Evolutionary conservation across 2,888 invertebrate genomes (phyloP).

Genomic region (Cryptocheilus praepositus): DNA sequence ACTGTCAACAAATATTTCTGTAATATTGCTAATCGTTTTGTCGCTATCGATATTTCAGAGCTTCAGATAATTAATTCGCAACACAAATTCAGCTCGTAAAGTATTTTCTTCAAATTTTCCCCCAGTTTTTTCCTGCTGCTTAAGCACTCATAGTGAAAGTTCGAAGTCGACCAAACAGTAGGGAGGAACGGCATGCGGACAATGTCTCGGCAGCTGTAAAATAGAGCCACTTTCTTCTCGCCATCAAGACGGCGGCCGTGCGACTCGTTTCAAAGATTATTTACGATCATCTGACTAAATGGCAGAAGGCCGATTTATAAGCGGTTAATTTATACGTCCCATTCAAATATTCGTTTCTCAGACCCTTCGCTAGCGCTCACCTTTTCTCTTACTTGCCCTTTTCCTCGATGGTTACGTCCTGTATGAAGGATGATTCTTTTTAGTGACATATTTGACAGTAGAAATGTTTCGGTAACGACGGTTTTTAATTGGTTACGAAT

Average conservation of each 20-base stretch:
- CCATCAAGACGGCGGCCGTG: constrained; percentile 14
- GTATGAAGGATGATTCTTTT: neutral
- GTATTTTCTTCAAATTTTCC: too few relatives aligned
- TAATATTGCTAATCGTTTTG: too few relatives aligned
- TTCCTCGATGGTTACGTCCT: neutral
- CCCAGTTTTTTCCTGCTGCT: neutral
- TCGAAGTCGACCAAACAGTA: constrained; percentile 3
- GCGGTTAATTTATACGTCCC: constrained; percentile 61
- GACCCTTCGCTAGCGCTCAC: too few relatives aligned
- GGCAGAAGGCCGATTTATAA: constrained; percentile 55
- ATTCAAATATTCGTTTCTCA: constrained; percentile 1
- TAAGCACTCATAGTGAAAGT: constrained; percentile 11
- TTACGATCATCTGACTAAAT: constrained; percentile 50
- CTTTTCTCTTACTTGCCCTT: neutral
- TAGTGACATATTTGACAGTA: neutral
- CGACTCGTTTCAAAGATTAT: constrained; percentile 49
- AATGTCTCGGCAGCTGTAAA: constrained; percentile 21
- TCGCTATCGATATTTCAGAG: too few relatives aligned
- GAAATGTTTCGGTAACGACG: too few relatives aligned
- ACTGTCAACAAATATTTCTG: too few relatives aligned
- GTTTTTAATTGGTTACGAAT: too few relatives aligned
- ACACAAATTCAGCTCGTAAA: too few relatives aligned
- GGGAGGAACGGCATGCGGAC: constrained; percentile 10
- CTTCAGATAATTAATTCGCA: too few relatives aligned
- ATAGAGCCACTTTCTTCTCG: constrained; percentile 39